Conservation (phyloP, 2,797 vertebrate species). For the Tiaroga cobitis region DNA sequence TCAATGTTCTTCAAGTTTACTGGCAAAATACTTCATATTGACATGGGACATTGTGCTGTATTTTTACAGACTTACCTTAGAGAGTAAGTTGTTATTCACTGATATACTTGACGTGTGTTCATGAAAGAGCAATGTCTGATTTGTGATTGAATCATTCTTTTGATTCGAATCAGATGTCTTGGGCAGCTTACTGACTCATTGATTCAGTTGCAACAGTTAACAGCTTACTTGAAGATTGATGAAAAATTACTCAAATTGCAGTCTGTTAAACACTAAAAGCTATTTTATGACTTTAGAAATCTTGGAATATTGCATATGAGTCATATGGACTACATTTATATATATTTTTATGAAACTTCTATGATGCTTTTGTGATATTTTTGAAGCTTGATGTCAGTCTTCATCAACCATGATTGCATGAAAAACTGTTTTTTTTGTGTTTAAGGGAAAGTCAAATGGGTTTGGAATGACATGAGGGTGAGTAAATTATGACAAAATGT, state of each 20-base stretch:
- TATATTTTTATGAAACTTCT: not conserved
- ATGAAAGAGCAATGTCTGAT: not conserved
- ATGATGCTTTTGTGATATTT: not conserved
- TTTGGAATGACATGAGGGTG: not conserved
- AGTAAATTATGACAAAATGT: slow-evolving; percentile 12
- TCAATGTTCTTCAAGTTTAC: too few relatives aligned
- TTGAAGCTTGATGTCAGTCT: not conserved
- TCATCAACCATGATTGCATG: not conserved
- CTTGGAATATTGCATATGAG: not conserved
- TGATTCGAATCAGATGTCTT: not conserved
- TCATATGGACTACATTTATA: not conserved
- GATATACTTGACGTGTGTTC: not conserved
- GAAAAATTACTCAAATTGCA: not conserved
- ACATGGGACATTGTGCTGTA: not conserved
- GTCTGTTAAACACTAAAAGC: not conserved
- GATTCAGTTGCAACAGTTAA: not conserved
- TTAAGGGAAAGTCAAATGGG: not conserved
- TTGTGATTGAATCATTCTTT: not conserved
- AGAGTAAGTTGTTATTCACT: not conserved
- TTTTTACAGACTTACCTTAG: not conserved
- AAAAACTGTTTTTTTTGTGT: not conserved
- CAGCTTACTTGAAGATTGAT: not conserved
- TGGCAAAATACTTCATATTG: not conserved
- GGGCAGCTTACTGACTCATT: not conserved
- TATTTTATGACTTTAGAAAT: not conserved